Conservation (phyloP, 92 coral and sea anemone genomes). For the Paragorgia papillata region DNA sequence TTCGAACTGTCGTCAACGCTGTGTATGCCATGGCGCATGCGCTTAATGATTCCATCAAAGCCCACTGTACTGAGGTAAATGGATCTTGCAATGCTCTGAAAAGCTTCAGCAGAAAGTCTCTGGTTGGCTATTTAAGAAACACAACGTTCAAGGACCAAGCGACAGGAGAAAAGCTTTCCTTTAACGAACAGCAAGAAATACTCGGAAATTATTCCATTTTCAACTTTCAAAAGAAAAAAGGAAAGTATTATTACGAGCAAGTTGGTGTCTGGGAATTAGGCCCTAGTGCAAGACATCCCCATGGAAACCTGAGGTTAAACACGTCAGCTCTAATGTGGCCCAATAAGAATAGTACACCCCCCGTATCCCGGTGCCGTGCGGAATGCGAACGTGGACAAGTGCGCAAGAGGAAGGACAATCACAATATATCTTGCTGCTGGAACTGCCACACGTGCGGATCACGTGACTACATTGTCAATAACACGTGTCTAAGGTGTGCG, state of each 20-base stretch:
- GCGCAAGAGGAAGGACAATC: neutral
- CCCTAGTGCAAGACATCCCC: neutral
- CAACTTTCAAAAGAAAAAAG: constrained; percentile 49
- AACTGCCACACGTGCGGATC: constrained; percentile 35
- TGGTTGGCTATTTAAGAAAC: constrained; percentile 33
- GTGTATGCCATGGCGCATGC: constrained; percentile 60
- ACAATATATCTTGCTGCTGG: constrained; percentile 51
- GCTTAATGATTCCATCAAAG: constrained; percentile 42
- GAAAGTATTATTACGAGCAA: constrained; percentile 27
- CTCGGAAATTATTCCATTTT: constrained; percentile 47
- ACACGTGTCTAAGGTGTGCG: constrained; percentile 41
- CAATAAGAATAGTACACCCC: constrained; percentile 13
- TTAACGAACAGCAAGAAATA: constrained; percentile 49
- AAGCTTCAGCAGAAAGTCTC: constrained; percentile 2
- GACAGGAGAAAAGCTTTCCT: constrained; percentile 24
- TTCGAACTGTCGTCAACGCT: constrained; percentile 52
- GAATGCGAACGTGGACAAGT: constrained; percentile 29
- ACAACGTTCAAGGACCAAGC: constrained; percentile 48
- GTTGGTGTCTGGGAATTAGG: constrained; percentile 51
- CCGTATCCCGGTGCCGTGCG: constrained; percentile 46
- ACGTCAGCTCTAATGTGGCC: constrained; percentile 30
- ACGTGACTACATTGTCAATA: constrained; percentile 45
- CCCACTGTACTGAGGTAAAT: constrained; percentile 25
- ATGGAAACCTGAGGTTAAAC: constrained; percentile 38
- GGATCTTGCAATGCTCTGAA: constrained; percentile 37